Conservation (phyloP, 2,797 vertebrate species). For the Peromyscus melanophrys region DNA sequence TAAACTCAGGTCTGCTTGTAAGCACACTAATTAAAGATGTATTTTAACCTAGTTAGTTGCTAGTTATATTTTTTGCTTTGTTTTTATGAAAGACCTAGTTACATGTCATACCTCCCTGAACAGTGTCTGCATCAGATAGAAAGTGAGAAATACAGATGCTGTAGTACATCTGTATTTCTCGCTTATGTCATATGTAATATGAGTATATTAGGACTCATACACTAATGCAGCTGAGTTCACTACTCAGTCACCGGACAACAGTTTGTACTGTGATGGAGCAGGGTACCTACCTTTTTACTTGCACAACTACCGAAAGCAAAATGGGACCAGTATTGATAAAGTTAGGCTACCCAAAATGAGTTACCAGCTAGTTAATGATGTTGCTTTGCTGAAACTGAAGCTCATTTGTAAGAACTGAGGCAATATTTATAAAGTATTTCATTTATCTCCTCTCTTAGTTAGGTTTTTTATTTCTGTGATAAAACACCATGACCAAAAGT, state of each 20-base stretch:
- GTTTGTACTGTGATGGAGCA: constrained; percentile 1
- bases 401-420: not conserved
- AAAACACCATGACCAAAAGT: not conserved
- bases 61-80: constrained; percentile 16
- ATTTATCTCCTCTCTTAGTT: not conserved
- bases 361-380: not conserved
- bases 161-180: too few species aligned
- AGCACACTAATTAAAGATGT: not conserved
- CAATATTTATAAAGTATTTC: not conserved
- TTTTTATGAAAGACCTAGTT: constrained; percentile 18
- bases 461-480: not conserved
- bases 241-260: not conserved
- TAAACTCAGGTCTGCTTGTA: not conserved
- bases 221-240: not conserved
- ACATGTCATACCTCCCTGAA: not conserved
- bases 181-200: too few species aligned
- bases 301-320: not conserved
- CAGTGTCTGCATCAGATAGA: not conserved
- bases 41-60: not conserved
- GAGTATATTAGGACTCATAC: not conserved
- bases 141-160: not conserved
- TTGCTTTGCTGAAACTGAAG: constrained; percentile 10
- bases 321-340: not conserved
- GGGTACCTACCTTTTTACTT: not conserved
- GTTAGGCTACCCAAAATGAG: not conserved